Conservation (phyloP, 2,113 vertebrate species). For the Morone chrysops region DNA sequence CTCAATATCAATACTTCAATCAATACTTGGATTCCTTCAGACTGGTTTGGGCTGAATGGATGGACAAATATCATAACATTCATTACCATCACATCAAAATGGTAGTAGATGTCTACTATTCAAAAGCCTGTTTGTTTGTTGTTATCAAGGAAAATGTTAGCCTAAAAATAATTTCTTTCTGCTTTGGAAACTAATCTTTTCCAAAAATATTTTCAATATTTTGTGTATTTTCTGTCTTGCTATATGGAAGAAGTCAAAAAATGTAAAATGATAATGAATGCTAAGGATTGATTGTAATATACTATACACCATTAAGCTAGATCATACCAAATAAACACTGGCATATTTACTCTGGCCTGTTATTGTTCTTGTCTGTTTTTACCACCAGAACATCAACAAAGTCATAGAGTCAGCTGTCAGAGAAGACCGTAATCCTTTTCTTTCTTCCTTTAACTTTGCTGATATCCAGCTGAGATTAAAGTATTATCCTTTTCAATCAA, state of each 20-base stretch:
- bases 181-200: neutral
- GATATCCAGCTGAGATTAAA: slow-evolving; percentile 66
- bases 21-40: neutral
- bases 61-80: no score
- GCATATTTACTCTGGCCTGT: neutral
- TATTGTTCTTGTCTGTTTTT: neutral
- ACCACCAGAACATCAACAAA: slow-evolving; percentile 46
- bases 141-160: neutral
- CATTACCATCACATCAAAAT: neutral
- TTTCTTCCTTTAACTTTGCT: slow-evolving; percentile 60
- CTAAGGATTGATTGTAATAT: neutral
- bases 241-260: neutral
- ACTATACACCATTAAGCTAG: neutral
- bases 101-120: neutral
- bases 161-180: neutral
- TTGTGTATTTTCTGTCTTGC: neutral
- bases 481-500: slow-evolving; percentile 59
- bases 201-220: neutral
- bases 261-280: neutral
- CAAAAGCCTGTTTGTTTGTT: neutral
- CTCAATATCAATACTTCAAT: no score
- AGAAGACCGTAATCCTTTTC: slow-evolving; percentile 45
- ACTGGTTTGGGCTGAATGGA: neutral
- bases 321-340: neutral
- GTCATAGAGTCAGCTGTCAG: slow-evolving; percentile 43